Evolutionary conservation across 2,113 vertebrate species (phyloP).

Genomic region (Progne subis): DNA sequence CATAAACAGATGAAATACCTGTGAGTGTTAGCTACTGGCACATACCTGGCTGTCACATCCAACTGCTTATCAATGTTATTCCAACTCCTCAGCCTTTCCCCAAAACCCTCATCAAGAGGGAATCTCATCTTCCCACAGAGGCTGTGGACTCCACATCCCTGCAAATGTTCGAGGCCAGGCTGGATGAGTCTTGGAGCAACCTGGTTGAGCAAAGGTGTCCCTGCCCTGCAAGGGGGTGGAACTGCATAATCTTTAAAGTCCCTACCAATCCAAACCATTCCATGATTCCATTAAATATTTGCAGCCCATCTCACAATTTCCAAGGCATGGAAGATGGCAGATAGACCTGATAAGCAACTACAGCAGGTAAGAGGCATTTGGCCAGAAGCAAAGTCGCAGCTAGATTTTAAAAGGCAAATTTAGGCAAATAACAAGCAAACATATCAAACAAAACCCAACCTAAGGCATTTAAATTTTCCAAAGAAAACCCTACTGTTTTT

Average conservation of each 20-base stretch:
- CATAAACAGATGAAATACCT: not conserved
- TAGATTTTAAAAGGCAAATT: not conserved
- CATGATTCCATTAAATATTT: not conserved
- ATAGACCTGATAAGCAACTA: not conserved
- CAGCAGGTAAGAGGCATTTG: not conserved
- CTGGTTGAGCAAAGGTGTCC: not conserved
- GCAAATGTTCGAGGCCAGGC: not conserved
- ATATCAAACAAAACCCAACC: not conserved
- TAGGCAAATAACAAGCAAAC: not conserved
- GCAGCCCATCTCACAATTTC: too few species aligned
- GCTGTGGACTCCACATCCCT: not conserved
- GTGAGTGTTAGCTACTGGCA: fast-evolving
- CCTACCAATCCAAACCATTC: not conserved
- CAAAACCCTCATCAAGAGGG: not conserved
- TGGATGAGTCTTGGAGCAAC: not conserved
- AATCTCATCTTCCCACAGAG: not conserved
- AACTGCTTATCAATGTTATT: fast-evolving
- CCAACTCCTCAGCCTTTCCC: not conserved
- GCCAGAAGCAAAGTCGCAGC: not conserved
- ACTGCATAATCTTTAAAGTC: not conserved
- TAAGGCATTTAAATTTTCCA: not conserved
- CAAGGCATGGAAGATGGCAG: not conserved
- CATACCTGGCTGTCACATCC: not conserved
- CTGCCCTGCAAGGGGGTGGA: not conserved
- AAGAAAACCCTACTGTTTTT: not conserved